Evolutionary conservation across 2,888 invertebrate species (phyloP).

Genomic region (Allygus modestus): DNA sequence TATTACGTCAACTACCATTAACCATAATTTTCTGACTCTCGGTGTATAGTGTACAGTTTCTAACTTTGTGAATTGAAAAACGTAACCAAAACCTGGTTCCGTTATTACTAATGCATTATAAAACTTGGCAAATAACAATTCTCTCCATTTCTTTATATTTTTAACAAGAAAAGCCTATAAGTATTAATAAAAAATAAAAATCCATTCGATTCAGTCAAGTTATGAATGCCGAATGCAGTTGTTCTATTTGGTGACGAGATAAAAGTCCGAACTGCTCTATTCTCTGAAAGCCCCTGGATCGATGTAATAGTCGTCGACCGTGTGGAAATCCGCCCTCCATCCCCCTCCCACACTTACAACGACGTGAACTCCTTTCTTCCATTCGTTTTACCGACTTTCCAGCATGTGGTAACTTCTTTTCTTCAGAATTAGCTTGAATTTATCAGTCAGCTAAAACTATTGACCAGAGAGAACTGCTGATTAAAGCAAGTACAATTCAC

Average conservation of each 20-base stretch:
- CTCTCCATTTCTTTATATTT: no score
- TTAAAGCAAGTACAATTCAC: no score
- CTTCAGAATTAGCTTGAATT: background rate
- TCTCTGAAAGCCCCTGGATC: background rate
- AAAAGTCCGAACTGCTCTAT: background rate
- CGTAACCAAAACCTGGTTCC: no score
- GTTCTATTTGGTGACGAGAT: background rate
- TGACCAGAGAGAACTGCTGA: background rate
- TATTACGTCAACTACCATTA: no score
- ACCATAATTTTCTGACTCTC: no score
- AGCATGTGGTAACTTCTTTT: background rate
- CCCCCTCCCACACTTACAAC: background rate
- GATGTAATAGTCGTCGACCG: constrained; percentile 20
- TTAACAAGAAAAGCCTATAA: no score
- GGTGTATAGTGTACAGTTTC: no score
- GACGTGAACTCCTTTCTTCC: background rate
- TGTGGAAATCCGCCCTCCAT: background rate
- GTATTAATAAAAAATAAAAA: no score
- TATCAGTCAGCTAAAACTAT: background rate
- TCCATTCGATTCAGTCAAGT: no score
- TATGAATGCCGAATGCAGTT: background rate
- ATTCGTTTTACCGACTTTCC: background rate
- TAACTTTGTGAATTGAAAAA: no score
- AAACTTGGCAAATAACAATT: no score
- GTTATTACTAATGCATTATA: no score